Evolutionary conservation across 1,140 invertebrate species (phyloP).

Genomic region (Anagrus nilaparvatae): DNA sequence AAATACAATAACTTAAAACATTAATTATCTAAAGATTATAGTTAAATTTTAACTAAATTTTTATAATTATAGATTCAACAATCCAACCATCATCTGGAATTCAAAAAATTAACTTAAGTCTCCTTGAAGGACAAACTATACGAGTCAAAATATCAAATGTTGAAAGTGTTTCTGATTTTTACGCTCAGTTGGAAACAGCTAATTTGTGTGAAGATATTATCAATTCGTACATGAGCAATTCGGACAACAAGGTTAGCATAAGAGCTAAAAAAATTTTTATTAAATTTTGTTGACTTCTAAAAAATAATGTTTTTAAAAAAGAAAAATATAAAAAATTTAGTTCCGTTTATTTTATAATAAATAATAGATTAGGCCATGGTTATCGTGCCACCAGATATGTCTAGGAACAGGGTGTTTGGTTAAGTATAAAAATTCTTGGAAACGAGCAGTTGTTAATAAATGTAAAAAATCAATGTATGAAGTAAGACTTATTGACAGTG

Average conservation of each 20-base stretch:
- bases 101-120: constrained; percentile 28
- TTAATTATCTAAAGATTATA: not conserved
- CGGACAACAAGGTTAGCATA: too few relatives aligned
- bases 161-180: constrained; percentile 30
- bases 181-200: constrained; percentile 34
- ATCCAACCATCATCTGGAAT: constrained; percentile 6
- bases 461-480: constrained; percentile 24
- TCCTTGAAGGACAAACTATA: constrained; percentile 34
- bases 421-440: constrained; percentile 32
- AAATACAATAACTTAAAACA: not conserved
- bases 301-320: not conserved
- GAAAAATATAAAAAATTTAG: constrained; percentile 20
- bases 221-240: too few relatives aligned
- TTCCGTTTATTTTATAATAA: too few relatives aligned
- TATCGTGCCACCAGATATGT: constrained; percentile 30
- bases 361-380: constrained; percentile 37
- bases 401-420: constrained; percentile 37
- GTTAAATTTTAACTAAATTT: not conserved
- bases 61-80: constrained; percentile 9
- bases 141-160: constrained; percentile 31
- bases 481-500: constrained; percentile 47
- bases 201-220: constrained; percentile 24
- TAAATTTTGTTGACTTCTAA: constrained; percentile 4
- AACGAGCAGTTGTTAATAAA: constrained; percentile 33
- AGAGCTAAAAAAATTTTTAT: too few relatives aligned